A percentile compares a stretch with the other conserved stretches of the same genome.
Conservation (phyloP, 2,113 vertebrate species). For the Papio anubis region DNA sequence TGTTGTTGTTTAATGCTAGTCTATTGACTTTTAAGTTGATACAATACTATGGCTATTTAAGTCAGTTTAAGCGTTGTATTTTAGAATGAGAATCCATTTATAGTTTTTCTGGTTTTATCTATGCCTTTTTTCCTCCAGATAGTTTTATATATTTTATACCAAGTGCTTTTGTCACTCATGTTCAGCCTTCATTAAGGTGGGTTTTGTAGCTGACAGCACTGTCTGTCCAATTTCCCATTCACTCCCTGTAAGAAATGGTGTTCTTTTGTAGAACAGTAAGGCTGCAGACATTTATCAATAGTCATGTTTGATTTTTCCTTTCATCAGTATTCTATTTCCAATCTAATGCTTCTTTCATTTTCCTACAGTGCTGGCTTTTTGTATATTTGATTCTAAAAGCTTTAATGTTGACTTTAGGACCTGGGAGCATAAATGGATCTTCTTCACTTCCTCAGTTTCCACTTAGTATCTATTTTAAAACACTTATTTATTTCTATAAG, state of each 20-base stretch:
- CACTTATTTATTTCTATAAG: background rate
- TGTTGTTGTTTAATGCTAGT: conserved; percentile 15
- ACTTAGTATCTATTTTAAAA: background rate
- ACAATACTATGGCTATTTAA: background rate
- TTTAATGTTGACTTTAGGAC: conserved; percentile 16
- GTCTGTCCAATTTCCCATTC: background rate
- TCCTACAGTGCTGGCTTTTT: background rate
- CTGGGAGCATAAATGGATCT: background rate
- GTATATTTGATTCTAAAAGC: conserved; percentile 40
- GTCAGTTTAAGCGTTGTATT: background rate
- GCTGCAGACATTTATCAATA: background rate
- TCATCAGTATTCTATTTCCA: background rate
- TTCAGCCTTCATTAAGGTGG: background rate
- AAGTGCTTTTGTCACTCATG: background rate
- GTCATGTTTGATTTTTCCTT: background rate
- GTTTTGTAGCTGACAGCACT: background rate
- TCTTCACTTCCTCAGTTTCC: background rate
- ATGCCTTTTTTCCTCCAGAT: background rate
- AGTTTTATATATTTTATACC: background rate
- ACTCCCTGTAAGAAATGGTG: background rate
- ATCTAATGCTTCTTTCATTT: conserved; percentile 1
- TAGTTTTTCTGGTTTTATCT: background rate
- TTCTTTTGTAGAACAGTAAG: background rate
- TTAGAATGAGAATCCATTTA: conserved; percentile 18
- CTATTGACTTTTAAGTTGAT: background rate